Evolutionary conservation across 2,888 invertebrate species (phyloP), one percentile per base, ranked within the genome.

Genomic region (Lacanobia wlatinum): DNA sequence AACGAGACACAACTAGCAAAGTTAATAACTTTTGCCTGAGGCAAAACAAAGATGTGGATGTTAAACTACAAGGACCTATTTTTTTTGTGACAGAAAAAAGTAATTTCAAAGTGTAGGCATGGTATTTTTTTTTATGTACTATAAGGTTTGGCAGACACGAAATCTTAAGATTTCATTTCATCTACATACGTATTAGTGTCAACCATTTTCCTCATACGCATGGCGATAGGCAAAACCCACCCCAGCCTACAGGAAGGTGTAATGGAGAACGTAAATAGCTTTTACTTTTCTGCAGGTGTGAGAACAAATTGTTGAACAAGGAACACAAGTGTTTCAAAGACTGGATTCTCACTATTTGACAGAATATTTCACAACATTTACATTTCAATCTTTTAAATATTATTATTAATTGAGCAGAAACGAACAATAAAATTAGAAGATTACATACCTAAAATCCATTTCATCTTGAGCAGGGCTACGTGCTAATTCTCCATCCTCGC

Each of bases 401-500:
- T 46, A 21, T 14, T 23, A 38, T 40, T 40, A 21, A 60, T 53
- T 14, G 9, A 21, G 18, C 18, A 21, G 21, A 43, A 14, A 62
- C 38, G 18, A 60, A 23, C 23, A 21, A 46, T 38, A 60, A 48
- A 28, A 23, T 56, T 12, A 23, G 2, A 48, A 38, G 21, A 40
- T 40, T 23, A 82, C 85, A 77, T 91, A 96, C 95, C 96, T 96
- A 85, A 96, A 96, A 94, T 95, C 96, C 94, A 95, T 96, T 92
- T 97, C 96, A 90, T 97, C 96, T 90, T 96, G 93, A 84, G 96
- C 93, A 85, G 98, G 98, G 92, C 98, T 98, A 90, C 97, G 97
- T 87, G 97, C 97, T 91, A 98, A 96, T 97, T 98, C 98, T 84
- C 98, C 98, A 94, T 98, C 98, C 95, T 98, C 98, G 93, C 98